phyloP scores from a whole-genome alignment of 1,140 invertebrate genomes.

The Epicauta chinensis region DNA sequence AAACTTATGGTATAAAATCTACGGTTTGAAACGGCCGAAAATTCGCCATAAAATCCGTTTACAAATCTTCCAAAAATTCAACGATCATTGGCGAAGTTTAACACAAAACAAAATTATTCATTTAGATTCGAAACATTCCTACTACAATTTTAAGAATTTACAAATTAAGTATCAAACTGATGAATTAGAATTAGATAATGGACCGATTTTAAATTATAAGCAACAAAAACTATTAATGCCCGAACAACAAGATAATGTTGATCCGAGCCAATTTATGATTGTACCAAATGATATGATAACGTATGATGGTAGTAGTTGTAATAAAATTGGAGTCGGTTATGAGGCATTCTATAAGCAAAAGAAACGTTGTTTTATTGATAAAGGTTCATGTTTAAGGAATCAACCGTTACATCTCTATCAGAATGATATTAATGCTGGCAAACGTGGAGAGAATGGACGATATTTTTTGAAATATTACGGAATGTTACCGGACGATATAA shows the following conservation, averaged over 20 bases:
- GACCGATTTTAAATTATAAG: conserved; percentile 1
- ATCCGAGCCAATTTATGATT: conserved; percentile 34
- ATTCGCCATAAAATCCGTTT: conserved; percentile 42
- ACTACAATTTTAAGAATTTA: too few relatives aligned
- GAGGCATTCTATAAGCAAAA: conserved; percentile 46
- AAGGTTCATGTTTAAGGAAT: conserved; percentile 45
- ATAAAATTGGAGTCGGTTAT: conserved; percentile 45
- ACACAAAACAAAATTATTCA: conserved; percentile 31
- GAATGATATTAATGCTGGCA: conserved; percentile 42
- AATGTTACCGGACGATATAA: conserved; percentile 31
- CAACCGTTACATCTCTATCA: conserved; percentile 46
- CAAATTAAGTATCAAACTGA: conserved; percentile 1
- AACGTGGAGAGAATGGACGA: conserved; percentile 39
- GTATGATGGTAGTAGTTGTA: conserved; percentile 43
- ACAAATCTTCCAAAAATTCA: conserved; percentile 44
- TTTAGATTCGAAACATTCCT: not conserved
- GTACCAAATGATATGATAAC: conserved; percentile 38
- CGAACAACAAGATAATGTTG: conserved; percentile 2
- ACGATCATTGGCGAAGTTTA: conserved; percentile 41
- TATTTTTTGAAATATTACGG: conserved; percentile 48
- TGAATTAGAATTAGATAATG: conserved; percentile 11
- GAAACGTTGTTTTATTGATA: conserved; percentile 41
- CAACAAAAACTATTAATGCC: conserved; percentile 22
- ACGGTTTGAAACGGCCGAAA: conserved; percentile 40
- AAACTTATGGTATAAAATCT: conserved; percentile 48